Evolutionary conservation across 2,888 invertebrate species (phyloP).

Genomic region (Craniophora ligustri): DNA sequence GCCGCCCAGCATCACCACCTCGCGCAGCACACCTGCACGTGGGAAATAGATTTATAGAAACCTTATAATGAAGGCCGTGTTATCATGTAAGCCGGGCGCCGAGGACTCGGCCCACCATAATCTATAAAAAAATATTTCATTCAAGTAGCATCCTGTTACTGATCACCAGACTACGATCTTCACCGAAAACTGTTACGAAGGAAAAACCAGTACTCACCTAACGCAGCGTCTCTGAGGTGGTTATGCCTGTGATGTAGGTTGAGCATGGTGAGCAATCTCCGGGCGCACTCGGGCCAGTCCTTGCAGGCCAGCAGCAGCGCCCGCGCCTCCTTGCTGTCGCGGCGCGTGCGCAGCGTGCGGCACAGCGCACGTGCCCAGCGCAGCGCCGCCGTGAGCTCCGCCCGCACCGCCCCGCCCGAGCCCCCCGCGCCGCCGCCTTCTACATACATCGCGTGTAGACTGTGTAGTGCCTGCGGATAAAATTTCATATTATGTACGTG

Average conservation of each 20-base stretch:
- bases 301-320: constrained; percentile 92
- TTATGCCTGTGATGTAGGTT: constrained; percentile 95
- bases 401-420: constrained; percentile 91
- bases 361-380: constrained; percentile 92
- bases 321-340: constrained; percentile 91
- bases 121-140: no score
- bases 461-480: constrained; percentile 93
- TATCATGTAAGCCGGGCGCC: no score
- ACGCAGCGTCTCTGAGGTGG: constrained; percentile 93
- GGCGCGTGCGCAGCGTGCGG: constrained; percentile 91
- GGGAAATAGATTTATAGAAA: no score
- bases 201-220: constrained; percentile 83
- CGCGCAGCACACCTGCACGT: constrained; percentile 91
- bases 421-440: constrained; percentile 94
- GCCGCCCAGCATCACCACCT: constrained; percentile 93
- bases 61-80: no score
- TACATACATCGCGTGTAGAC: constrained; percentile 97
- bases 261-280: constrained; percentile 94
- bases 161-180: no score
- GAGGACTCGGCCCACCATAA: no score
- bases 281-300: constrained; percentile 96
- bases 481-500: not conserved
- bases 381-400: constrained; percentile 95
- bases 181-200: no score
- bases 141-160: no score